These are phyloP conservation scores for Brotula barbata DNA, from an alignment of 2,797 vertebrate genomes.

Conservation along the genomic window DNA sequence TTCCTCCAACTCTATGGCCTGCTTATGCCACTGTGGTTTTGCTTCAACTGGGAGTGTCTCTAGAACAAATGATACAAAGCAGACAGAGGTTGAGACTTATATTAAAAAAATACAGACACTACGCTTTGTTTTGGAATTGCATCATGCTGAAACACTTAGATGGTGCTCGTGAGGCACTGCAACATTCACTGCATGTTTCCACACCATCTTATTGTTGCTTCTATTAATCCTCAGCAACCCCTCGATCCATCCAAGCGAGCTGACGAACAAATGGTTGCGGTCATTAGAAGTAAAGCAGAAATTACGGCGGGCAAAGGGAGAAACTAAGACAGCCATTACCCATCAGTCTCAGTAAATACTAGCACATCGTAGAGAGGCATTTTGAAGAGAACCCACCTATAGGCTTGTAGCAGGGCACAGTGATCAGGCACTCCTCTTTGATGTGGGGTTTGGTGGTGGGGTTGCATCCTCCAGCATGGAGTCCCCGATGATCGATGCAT, in stretches of 20 bases:
- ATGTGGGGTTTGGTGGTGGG: conserved; percentile 94
- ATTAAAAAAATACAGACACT: neutral
- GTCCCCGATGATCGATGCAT: conserved; percentile 93
- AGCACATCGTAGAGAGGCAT: no score
- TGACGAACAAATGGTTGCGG: neutral
- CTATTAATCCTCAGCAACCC: neutral
- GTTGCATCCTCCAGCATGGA: conserved; percentile 93
- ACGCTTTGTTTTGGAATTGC: neutral
- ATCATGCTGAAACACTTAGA: no score
- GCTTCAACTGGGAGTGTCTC: conserved; percentile 93
- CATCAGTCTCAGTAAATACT: neutral
- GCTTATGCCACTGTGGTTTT: conserved; percentile 93
- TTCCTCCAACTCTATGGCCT: conserved; percentile 94
- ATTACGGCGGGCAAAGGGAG: neutral
- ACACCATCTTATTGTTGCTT: no score
- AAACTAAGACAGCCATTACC: neutral
- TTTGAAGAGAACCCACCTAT: conserved; percentile 78
- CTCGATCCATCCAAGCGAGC: no score
- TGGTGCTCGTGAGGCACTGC: no score
- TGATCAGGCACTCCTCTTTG: conserved; percentile 93
- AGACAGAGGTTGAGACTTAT: neutral
- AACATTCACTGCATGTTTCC: no score
- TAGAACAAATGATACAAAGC: conserved; percentile 53
- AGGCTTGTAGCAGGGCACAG: conserved; percentile 93
- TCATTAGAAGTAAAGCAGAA: neutral